phyloP scores from a whole-genome alignment of 1,140 invertebrate genomes.

The Drosophila nebulosa region DNA sequence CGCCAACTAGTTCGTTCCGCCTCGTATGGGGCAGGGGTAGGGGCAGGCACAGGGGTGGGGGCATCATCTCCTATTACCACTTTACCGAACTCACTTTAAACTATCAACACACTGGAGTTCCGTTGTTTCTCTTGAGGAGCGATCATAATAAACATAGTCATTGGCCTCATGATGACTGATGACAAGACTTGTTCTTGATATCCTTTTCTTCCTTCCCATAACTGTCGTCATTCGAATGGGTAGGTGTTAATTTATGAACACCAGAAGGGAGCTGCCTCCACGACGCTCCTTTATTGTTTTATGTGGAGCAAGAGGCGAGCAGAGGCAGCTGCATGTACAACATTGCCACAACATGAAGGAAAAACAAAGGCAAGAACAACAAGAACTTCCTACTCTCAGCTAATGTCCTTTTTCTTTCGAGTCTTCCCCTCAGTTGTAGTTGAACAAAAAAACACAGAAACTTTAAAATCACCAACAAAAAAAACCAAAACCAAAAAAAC shows the following conservation, averaged over 20 bases:
- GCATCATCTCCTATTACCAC: constrained; percentile 1
- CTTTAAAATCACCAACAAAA: neutral
- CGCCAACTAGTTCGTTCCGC: neutral
- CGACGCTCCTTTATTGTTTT: constrained; percentile 19
- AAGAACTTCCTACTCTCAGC: constrained; percentile 34
- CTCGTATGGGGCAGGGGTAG: neutral
- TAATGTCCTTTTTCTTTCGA: constrained; percentile 27
- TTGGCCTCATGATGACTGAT: constrained; percentile 27
- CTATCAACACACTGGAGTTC: constrained; percentile 29
- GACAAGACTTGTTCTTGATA: constrained; percentile 46
- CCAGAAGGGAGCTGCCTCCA: neutral
- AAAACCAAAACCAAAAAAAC: neutral
- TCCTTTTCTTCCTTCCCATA: constrained; percentile 76
- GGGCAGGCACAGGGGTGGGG: too few species aligned
- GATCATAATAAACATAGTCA: neutral
- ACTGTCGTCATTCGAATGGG: constrained; percentile 59
- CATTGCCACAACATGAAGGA: constrained; percentile 33
- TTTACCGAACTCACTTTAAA: constrained; percentile 18
- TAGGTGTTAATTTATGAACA: constrained; percentile 74
- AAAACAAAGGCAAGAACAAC: constrained; percentile 31
- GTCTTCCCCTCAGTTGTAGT: constrained; percentile 61
- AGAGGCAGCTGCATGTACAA: constrained; percentile 40
- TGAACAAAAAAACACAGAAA: constrained; percentile 51
- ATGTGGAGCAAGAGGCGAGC: constrained; percentile 56
- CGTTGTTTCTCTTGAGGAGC: neutral